Percentiles rank a stretch among this genome's conserved stretches.
These are phyloP conservation scores for Lepilemur septentrionalis DNA, from an alignment of 2,797 vertebrate genomes.

Conservation along the genomic window DNA sequence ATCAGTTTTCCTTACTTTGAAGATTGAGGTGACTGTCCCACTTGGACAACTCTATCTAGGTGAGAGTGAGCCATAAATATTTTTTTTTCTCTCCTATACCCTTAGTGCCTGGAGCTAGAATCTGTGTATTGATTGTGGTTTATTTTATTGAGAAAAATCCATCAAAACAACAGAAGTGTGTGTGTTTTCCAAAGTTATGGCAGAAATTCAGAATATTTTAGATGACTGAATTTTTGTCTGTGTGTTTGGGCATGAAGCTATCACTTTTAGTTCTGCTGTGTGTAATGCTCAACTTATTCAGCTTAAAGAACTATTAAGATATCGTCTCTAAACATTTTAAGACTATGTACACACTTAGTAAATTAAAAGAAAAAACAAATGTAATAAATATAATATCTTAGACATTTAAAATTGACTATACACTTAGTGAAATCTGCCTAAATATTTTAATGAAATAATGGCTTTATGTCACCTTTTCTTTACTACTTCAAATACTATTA, in stretches of 20 bases:
- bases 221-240: neutral
- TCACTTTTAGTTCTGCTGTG: neutral
- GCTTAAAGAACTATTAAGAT: neutral
- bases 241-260: neutral
- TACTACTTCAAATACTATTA: neutral
- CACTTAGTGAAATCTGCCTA: neutral
- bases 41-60: neutral
- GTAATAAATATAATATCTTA: neutral
- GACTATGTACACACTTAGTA: neutral
- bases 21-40: neutral
- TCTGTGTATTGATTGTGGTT: neutral
- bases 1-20: neutral
- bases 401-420: neutral
- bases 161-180: neutral
- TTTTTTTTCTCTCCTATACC: neutral
- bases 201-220: neutral
- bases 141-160: neutral
- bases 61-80: neutral
- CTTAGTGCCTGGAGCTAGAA: neutral
- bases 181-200: neutral
- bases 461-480: neutral
- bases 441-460: conserved; percentile 19
- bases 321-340: neutral
- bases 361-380: neutral
- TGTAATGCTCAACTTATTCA: neutral